A percentile compares a stretch with the other conserved stretches of the same genome.
Conservation (phyloP, 35 echinoderm and acorn worm genomes). For the Eucidaris tribuloides region DNA sequence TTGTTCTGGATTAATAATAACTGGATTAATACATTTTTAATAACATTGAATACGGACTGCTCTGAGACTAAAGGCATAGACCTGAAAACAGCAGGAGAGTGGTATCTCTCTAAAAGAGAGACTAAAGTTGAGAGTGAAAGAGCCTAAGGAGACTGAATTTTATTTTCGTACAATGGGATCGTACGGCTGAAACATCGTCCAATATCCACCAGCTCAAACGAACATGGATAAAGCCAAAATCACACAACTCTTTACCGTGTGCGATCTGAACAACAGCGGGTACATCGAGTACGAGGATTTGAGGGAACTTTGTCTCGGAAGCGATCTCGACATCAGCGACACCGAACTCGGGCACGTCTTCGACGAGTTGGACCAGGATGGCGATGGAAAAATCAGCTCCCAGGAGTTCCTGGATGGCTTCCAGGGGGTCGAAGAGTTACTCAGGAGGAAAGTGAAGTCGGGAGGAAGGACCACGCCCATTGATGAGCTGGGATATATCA, state of each 20-base stretch:
- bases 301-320: conserved; percentile 50
- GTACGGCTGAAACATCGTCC: no score
- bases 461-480: not conserved
- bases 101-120: no score
- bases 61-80: no score
- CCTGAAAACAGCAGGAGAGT: no score
- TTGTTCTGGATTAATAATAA: no score
- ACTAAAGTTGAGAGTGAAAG: no score
- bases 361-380: conserved; percentile 80
- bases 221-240: conserved; percentile 68
- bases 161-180: no score
- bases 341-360: conserved; percentile 78
- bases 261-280: conserved; percentile 90
- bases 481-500: not conserved
- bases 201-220: no score
- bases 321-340: conserved; percentile 63
- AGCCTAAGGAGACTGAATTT: no score
- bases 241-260: conserved; percentile 78
- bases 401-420: conserved; percentile 79
- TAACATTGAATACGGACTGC: no score
- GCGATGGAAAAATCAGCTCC: conserved; percentile 64
- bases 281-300: conserved; percentile 91
- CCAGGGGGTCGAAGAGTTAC: conserved; percentile 70
- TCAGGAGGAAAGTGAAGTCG: conserved; percentile 29
- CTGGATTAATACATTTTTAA: no score